Conservation (phyloP, 2,888 invertebrate genomes). For the Macrostomum cliftonense region DNA sequence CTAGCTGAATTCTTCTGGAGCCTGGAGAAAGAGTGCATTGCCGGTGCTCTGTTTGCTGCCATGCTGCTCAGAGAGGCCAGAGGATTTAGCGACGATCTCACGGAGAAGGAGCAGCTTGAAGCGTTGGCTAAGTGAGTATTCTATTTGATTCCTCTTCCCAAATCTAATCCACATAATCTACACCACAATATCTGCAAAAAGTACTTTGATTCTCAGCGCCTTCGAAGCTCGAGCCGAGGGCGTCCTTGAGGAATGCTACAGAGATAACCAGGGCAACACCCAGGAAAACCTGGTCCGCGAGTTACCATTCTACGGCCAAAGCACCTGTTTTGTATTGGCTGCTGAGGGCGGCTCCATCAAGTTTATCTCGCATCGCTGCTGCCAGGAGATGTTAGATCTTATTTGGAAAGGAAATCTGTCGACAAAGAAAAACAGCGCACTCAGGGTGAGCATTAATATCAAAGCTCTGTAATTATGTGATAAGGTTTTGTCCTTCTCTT, state of each 20-base stretch:
- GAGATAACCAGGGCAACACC: slow-evolving; percentile 26
- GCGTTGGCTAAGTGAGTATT: slow-evolving; percentile 4
- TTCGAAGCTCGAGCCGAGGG: slow-evolving; percentile 27
- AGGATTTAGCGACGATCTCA: slow-evolving; percentile 21
- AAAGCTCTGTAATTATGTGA: too few species aligned
- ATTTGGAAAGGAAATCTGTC: slow-evolving; percentile 31
- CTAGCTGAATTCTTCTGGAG: slow-evolving; percentile 34
- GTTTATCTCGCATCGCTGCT: slow-evolving; percentile 35
- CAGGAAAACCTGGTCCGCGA: slow-evolving; percentile 26
- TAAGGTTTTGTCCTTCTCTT: too few species aligned
- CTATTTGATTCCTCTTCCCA: neutral
- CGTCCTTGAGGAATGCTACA: slow-evolving; percentile 32
- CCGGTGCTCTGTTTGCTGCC: slow-evolving; percentile 30
- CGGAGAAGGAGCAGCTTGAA: slow-evolving; percentile 8
- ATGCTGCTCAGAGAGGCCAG: slow-evolving; percentile 23
- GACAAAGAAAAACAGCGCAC: too few species aligned
- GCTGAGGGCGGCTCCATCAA: slow-evolving; percentile 32
- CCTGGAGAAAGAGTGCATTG: slow-evolving; percentile 30
- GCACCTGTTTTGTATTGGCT: slow-evolving; percentile 30
- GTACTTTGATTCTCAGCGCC: too few species aligned
- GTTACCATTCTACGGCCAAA: slow-evolving; percentile 25
- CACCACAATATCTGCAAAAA: too few species aligned
- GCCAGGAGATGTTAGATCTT: slow-evolving; percentile 30
- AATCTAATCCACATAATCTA: neutral
- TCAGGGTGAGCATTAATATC: too few species aligned